Conservation (phyloP, 1,140 invertebrate genomes). For the Homarus americanus region DNA sequence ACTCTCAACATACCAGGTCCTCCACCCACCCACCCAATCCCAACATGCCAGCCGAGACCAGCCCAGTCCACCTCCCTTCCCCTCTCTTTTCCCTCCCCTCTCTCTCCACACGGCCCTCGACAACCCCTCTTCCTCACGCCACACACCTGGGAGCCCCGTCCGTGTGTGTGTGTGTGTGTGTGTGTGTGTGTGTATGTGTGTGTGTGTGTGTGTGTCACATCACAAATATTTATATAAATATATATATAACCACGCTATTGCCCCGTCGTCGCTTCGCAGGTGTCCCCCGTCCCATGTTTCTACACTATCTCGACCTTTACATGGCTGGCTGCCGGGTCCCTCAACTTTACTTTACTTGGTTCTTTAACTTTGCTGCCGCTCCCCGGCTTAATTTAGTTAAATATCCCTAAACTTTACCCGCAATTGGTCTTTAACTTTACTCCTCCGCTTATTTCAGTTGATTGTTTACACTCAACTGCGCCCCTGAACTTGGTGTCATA, state of each 20-base stretch:
- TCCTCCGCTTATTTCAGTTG: neutral
- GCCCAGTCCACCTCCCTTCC: neutral
- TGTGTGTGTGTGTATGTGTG: slow-evolving; percentile 36
- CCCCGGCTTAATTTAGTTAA: neutral
- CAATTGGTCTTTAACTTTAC: neutral
- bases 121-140: neutral
- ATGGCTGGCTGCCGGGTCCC: neutral
- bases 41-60: neutral
- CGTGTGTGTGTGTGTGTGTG: slow-evolving; percentile 22
- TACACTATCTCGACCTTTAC: neutral
- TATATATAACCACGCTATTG: neutral
- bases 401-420: neutral
- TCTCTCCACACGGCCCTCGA: neutral
- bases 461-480: neutral
- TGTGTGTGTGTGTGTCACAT: neutral
- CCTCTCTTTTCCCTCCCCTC: neutral
- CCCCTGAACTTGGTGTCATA: neutral
- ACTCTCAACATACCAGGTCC: neutral
- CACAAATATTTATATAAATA: neutral
- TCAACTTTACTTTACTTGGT: neutral
- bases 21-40: neutral
- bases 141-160: slow-evolving; percentile 2
- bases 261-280: neutral
- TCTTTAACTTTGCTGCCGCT: neutral
- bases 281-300: neutral